Evolutionary conservation across 2,113 vertebrate species (phyloP).

Genomic region (Misgurnus mizolepis): DNA sequence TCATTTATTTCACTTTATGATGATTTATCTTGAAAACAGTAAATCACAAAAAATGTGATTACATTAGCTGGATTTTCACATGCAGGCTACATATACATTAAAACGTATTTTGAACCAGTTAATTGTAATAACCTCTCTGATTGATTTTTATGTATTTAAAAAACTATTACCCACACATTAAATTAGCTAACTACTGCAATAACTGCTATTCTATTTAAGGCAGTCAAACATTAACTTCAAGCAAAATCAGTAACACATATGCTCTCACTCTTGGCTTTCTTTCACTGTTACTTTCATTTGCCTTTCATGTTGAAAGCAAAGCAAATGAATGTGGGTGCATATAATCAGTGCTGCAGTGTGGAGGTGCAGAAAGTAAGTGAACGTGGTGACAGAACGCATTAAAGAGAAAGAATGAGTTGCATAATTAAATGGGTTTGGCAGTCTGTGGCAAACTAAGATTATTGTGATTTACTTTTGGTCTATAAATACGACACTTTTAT

Average conservation of each 20-base stretch:
- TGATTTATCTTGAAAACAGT: no score
- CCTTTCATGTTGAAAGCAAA: slow-evolving; percentile 48
- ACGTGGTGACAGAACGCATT: slow-evolving; percentile 21
- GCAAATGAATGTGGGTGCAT: slow-evolving; percentile 28
- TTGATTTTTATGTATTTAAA: no score
- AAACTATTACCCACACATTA: no score
- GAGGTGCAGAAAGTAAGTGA: slow-evolving; percentile 20
- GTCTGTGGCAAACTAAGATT: slow-evolving; percentile 13
- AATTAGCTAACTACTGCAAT: no score
- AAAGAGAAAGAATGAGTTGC: slow-evolving; percentile 20
- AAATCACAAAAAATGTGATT: no score
- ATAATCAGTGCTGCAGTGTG: slow-evolving; percentile 28
- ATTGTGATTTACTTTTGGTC: slow-evolving; percentile 28
- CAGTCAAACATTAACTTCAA: slow-evolving; percentile 18
- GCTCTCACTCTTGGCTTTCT: background rate
- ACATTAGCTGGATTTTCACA: no score
- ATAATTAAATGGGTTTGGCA: slow-evolving; percentile 38
- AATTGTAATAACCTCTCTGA: no score
- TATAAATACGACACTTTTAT: slow-evolving; percentile 30
- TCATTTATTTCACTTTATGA: no score
- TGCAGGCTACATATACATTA: no score
- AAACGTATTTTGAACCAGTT: no score
- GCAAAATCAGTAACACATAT: slow-evolving; percentile 11
- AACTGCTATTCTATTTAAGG: background rate
- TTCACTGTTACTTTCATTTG: slow-evolving; percentile 21